Percentiles rank a stretch among this genome's conserved stretches.
phyloP scores from a whole-genome alignment of 1,140 invertebrate species.

The Bombus polaris region DNA sequence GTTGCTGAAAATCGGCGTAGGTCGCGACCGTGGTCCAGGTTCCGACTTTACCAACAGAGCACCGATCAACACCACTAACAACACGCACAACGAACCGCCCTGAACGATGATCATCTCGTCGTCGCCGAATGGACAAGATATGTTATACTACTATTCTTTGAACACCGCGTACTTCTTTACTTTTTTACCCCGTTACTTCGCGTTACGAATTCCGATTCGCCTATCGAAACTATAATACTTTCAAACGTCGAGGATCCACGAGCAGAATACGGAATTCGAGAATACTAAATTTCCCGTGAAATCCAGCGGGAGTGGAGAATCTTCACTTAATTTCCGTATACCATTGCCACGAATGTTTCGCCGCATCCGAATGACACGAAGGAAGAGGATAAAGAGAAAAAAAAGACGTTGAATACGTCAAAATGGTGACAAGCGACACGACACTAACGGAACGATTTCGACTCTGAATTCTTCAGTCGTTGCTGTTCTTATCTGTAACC shows the following conservation, averaged over 20 bases:
- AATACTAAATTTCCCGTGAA: not conserved
- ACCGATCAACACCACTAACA: constrained; percentile 65
- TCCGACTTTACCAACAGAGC: constrained; percentile 64
- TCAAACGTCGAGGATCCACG: not conserved
- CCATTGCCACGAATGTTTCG: not conserved
- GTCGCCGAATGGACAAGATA: constrained; percentile 29
- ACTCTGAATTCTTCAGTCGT: constrained; percentile 1
- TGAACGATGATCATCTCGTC: constrained; percentile 71
- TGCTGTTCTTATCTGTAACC: constrained; percentile 54
- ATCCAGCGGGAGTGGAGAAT: not conserved
- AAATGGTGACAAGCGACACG: constrained; percentile 11
- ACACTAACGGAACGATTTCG: constrained; percentile 11
- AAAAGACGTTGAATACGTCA: not conserved
- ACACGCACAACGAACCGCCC: constrained; percentile 62
- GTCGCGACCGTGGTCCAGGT: constrained; percentile 65
- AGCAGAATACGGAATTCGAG: not conserved
- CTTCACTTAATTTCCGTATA: constrained; percentile 15
- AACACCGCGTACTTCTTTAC: not conserved
- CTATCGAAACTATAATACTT: not conserved
- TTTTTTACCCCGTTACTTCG: not conserved
- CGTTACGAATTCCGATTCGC: not conserved
- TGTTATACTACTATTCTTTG: not conserved
- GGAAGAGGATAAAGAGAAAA: not conserved
- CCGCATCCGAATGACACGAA: not conserved
- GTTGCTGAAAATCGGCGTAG: constrained; percentile 86